Base-by-base conservation (phyloP, 2,888 invertebrate genomes). In the Scelioninae gen. 1 region DNA sequence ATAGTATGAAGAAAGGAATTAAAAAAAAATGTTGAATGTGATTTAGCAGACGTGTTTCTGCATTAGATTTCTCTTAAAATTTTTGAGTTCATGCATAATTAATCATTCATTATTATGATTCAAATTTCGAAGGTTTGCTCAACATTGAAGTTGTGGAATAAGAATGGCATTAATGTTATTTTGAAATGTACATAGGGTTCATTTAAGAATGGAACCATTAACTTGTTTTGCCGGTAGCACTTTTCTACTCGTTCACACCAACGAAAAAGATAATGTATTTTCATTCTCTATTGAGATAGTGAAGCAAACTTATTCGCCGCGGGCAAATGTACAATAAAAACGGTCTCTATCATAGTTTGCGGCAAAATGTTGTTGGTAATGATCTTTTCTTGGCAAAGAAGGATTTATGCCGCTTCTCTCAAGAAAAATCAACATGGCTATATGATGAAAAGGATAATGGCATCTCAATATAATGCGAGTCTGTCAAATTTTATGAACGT, bases 191-290 rank as follows among this genome's bases (percentile, higher is more conserved):
- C 56, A 31, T 32, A 38, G 51, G 38, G 69, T 69, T 29, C 34
- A 34, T 29, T 69, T 32, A 56, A 77, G 65, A 79, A 79, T 78
- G 56, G 47, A 15, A 72, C 60, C 79, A 79, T 79, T 79, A 79
- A 72, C 79, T 60, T 47, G 75, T 75, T 78, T 63, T 9, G 75
- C 69, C 80, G 69, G 75, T 75, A 80, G 80, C 75, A 45, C 66
- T 72, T 79, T 56, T 68, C 53, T 16, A 77, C 62, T 13, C 65
- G 65, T 65, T 71, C 51, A 60, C 62, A 62, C 63, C 63, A 43
- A 62, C 38, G 69, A 81, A 75, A 81, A 81, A 69, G 75, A 75
- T 81, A 75, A 81, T 75, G 69, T 81, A 58, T 81, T 75, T 75
- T 75, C 56, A 58, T 81, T 74, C 80, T 40, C 7, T 45, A 80